phyloP scores from a whole-genome alignment of 1,140 invertebrate genomes.

The Drosophila nikananu region DNA sequence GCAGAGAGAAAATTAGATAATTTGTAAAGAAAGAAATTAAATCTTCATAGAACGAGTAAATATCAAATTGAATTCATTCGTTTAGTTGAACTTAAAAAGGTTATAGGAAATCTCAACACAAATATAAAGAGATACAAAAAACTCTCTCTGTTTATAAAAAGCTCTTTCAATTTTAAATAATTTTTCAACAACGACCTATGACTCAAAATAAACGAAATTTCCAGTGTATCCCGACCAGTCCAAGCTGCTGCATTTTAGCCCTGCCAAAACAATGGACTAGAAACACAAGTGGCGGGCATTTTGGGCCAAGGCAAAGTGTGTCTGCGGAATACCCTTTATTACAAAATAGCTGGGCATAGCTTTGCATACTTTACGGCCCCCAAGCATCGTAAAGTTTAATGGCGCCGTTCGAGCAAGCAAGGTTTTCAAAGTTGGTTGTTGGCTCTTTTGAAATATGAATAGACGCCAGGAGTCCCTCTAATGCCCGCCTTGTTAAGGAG shows the following conservation, averaged over 20 bases:
- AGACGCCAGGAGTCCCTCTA: slow-evolving; percentile 58
- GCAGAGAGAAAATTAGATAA: neutral
- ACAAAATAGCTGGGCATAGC: slow-evolving; percentile 67
- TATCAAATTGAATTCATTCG: no score
- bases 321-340: slow-evolving; percentile 78
- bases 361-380: slow-evolving; percentile 75
- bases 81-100: no score
- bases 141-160: neutral
- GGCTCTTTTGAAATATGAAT: slow-evolving; percentile 80
- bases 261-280: slow-evolving; percentile 59
- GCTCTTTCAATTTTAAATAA: neutral
- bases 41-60: no score
- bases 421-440: slow-evolving; percentile 54
- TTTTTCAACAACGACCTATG: neutral
- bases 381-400: slow-evolving; percentile 80
- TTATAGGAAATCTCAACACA: no score
- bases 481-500: slow-evolving; percentile 77
- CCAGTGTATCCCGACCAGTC: slow-evolving; percentile 7
- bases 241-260: slow-evolving; percentile 45
- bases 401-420: slow-evolving; percentile 68
- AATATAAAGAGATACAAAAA: neutral
- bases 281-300: slow-evolving; percentile 53
- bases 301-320: slow-evolving; percentile 54
- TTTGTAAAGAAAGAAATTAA: neutral
- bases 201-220: neutral